These are phyloP conservation scores for Noturus placidus DNA, from an alignment of 2,113 vertebrate species.

Conservation along the genomic window DNA sequence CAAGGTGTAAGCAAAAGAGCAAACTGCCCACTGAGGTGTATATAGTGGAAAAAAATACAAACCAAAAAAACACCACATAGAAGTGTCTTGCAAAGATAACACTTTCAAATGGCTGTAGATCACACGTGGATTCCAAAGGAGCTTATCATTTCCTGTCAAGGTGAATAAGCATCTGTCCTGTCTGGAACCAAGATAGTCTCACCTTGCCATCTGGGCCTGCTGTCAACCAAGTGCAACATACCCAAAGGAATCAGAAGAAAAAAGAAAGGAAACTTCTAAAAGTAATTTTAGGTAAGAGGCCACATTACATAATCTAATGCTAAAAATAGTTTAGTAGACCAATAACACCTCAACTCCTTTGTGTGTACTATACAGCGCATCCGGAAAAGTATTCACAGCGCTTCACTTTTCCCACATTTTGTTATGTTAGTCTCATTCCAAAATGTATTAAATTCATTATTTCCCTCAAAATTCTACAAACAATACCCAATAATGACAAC, in stretches of 20 bases:
- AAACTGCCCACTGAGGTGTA: conserved; percentile 12
- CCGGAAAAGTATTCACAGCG: no score
- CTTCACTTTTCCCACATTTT: no score
- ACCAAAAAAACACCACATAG: neutral
- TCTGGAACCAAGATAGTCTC: conserved; percentile 11
- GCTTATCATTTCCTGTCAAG: conserved; percentile 40
- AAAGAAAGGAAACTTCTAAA: neutral
- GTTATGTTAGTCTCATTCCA: no score
- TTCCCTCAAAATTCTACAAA: no score
- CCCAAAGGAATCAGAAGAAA: conserved; percentile 1
- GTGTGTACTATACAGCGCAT: no score
- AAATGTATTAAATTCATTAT: no score
- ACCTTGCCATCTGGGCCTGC: conserved; percentile 23
- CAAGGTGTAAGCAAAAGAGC: neutral
- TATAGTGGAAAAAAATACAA: neutral
- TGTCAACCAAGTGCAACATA: conserved; percentile 22
- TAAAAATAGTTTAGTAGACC: no score
- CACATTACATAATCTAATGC: no score
- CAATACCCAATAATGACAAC: no score
- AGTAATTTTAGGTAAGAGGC: neutral
- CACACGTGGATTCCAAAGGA: conserved; percentile 23
- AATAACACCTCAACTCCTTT: no score
- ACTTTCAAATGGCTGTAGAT: conserved; percentile 34
- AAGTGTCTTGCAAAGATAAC: conserved; percentile 28
- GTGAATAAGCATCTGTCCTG: conserved; percentile 25